These are phyloP conservation scores for Aptenodytes patagonicus DNA, from an alignment of 2,113 vertebrate species.

Conservation along the genomic window DNA sequence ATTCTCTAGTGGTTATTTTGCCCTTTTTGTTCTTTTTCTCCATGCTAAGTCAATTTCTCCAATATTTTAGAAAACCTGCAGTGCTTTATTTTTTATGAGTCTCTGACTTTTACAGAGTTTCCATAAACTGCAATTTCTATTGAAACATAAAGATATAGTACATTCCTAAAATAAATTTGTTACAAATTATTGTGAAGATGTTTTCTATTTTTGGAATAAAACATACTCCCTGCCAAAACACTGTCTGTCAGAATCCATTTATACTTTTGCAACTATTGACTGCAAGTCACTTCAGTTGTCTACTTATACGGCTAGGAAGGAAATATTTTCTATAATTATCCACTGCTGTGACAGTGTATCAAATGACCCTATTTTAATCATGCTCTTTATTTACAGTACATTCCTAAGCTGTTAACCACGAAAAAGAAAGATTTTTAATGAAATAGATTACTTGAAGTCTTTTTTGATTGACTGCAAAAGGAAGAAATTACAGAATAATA, in stretches of 20 bases:
- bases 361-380: neutral
- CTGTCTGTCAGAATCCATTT: neutral
- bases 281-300: neutral
- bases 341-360: neutral
- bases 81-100: neutral
- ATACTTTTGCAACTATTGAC: neutral
- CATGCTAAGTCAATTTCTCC: neutral
- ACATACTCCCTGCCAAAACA: neutral
- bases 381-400: neutral
- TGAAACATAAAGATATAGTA: neutral
- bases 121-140: neutral
- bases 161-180: neutral
- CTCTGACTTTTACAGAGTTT: neutral
- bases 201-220: neutral
- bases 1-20: neutral
- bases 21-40: neutral
- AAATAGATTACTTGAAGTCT: neutral
- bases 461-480: neutral
- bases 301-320: neutral
- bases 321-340: conserved; percentile 12
- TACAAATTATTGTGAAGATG: neutral
- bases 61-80: neutral
- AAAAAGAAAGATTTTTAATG: neutral
- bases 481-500: neutral
- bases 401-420: neutral